Evolutionary conservation across 2,888 invertebrate genomes (phyloP).

Genomic region (Eretmocerus hayati): DNA sequence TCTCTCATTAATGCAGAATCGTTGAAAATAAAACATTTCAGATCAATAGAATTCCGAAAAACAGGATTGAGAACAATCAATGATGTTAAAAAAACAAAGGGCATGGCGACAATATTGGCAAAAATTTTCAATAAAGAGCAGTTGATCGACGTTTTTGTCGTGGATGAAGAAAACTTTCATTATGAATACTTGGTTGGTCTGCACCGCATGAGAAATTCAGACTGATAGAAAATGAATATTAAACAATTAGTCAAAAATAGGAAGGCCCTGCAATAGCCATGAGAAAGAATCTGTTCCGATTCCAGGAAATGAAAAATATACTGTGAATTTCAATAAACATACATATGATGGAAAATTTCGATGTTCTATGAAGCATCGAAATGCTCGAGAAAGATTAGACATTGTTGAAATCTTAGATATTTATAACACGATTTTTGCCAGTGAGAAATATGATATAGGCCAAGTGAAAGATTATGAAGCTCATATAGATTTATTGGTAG

Average conservation of each 20-base stretch:
- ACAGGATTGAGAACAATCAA: slow-evolving; percentile 4
- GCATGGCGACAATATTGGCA: slow-evolving; percentile 6
- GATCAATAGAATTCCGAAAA: slow-evolving; percentile 3
- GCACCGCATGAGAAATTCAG: slow-evolving; percentile 20
- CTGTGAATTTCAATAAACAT: too few relatives aligned
- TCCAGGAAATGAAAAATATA: neutral
- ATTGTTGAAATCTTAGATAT: too few relatives aligned
- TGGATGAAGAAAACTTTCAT: slow-evolving; percentile 19
- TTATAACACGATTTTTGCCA: slow-evolving; percentile 25
- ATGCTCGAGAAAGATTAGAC: too few relatives aligned
- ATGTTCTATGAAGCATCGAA: too few relatives aligned
- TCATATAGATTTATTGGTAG: slow-evolving; percentile 23
- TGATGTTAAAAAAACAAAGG: slow-evolving; percentile 8
- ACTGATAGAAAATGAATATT: slow-evolving; percentile 18
- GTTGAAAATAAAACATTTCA: slow-evolving; percentile 8
- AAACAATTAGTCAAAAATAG: neutral
- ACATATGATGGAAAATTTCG: too few relatives aligned
- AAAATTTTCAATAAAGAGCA: slow-evolving; percentile 14
- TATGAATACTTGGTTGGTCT: slow-evolving; percentile 26
- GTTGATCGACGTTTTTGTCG: neutral
- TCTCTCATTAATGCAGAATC: slow-evolving; percentile 25
- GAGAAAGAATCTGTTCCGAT: neutral
- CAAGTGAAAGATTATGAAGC: slow-evolving; percentile 26
- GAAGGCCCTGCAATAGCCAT: neutral
- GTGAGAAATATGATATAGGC: slow-evolving; percentile 28